These are phyloP conservation scores for Elaphurus davidianus DNA, from an alignment of 2,113 vertebrate species.

Conservation along the genomic window DNA sequence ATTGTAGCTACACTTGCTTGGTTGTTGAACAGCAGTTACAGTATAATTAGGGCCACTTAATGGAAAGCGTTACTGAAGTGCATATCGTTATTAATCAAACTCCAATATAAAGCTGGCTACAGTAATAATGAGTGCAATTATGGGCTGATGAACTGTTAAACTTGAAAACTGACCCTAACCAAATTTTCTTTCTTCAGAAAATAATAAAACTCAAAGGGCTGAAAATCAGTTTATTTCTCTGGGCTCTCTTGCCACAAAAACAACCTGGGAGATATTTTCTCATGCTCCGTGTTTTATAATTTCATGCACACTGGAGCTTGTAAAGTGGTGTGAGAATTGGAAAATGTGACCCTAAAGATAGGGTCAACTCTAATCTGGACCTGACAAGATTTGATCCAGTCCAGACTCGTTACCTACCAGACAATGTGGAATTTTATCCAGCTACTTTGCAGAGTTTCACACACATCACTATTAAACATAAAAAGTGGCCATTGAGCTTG, in stretches of 20 bases:
- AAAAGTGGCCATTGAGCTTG: not conserved
- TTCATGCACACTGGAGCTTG: conserved; percentile 70
- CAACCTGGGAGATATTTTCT: conserved; percentile 11
- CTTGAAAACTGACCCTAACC: conserved; percentile 70
- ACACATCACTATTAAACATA: not conserved
- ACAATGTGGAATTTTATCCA: conserved; percentile 7
- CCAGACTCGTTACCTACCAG: conserved; percentile 13
- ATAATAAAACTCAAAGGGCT: conserved; percentile 41
- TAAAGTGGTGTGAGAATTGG: conserved; percentile 36
- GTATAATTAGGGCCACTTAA: conserved; percentile 76
- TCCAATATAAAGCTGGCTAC: conserved; percentile 65
- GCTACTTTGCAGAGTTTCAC: not conserved
- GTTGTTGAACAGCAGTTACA: conserved; percentile 75
- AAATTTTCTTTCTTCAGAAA: conserved; percentile 61
- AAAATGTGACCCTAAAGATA: conserved; percentile 59
- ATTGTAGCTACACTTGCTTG: conserved; percentile 67
- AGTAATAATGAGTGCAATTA: conserved; percentile 73
- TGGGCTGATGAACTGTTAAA: conserved; percentile 69
- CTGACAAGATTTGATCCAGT: conserved; percentile 42
- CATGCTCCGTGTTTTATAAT: conserved; percentile 56
- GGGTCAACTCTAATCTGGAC: conserved; percentile 39
- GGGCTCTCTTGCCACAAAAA: not conserved
- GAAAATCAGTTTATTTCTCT: conserved; percentile 71
- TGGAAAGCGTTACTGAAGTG: conserved; percentile 66
- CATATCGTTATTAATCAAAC: conserved; percentile 77